A percentile compares a stretch with the other conserved stretches of the same genome.
phyloP scores from a whole-genome alignment of 2,888 invertebrate species.

The Trichogramma dendrolimi region DNA sequence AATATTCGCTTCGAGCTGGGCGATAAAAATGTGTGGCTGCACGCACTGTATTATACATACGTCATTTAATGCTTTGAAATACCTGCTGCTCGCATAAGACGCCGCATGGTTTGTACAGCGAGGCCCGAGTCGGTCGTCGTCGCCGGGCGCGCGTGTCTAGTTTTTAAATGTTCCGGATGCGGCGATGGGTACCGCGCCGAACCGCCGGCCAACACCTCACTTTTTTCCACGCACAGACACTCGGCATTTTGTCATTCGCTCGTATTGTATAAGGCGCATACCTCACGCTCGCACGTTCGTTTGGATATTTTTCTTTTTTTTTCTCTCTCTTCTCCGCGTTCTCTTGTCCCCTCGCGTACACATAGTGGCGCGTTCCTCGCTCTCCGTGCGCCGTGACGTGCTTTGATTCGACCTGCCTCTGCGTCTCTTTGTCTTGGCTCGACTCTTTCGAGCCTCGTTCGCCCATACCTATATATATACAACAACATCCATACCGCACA shows the following conservation, averaged over 20 bases:
- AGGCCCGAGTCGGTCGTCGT: constrained; percentile 30
- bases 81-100: constrained; percentile 19
- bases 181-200: constrained; percentile 23
- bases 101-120: constrained; percentile 26
- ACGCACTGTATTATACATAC: too few relatives aligned
- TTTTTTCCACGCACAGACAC: not conserved
- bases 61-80: too few relatives aligned
- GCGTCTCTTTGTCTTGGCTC: constrained; percentile 4
- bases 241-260: too few relatives aligned
- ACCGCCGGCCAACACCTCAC: not conserved
- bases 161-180: constrained; percentile 42
- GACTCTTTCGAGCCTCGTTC: not conserved
- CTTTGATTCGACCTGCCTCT: constrained; percentile 1
- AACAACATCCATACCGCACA: too few relatives aligned
- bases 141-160: constrained; percentile 33
- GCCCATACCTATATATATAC: too few relatives aligned
- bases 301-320: too few relatives aligned
- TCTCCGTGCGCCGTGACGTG: not conserved
- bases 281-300: too few relatives aligned
- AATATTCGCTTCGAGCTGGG: too few relatives aligned
- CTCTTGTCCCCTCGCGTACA: not conserved
- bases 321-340: not conserved
- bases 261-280: too few relatives aligned
- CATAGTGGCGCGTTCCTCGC: not conserved
- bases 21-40: too few relatives aligned